Evolutionary conservation across 2,888 invertebrate species (phyloP).

Genomic region (Platycheirus albimanus): DNA sequence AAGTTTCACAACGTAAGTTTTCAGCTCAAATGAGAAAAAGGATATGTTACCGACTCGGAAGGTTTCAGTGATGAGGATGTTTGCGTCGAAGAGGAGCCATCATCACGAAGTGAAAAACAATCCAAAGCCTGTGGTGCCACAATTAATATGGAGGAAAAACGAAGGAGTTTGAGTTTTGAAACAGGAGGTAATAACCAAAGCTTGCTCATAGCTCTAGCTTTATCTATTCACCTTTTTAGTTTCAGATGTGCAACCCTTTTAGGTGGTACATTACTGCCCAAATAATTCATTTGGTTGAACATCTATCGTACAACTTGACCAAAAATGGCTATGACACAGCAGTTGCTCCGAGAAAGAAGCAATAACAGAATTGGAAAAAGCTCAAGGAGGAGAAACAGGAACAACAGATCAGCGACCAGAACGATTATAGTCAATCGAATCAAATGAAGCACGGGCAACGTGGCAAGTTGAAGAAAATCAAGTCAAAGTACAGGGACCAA

Average conservation of each 20-base stretch:
- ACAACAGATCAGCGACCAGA: slow-evolving; percentile 37
- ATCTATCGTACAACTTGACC: no score
- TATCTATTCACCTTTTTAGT: no score
- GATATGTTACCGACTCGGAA: slow-evolving; percentile 71
- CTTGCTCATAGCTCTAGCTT: no score
- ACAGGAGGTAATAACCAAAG: slow-evolving; percentile 77
- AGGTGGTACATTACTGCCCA: no score
- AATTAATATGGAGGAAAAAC: slow-evolving; percentile 81
- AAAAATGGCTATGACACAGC: slow-evolving; percentile 73
- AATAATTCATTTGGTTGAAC: no score
- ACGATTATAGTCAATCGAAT: slow-evolving; percentile 54
- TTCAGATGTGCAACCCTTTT: no score
- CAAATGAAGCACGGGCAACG: slow-evolving; percentile 91
- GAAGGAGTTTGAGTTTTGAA: slow-evolving; percentile 79
- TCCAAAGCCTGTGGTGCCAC: slow-evolving; percentile 75
- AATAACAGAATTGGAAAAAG: slow-evolving; percentile 79
- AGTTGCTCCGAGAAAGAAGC: slow-evolving; percentile 79
- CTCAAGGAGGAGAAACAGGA: slow-evolving; percentile 79
- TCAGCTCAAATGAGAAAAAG: slow-evolving; percentile 69
- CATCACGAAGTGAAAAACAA: slow-evolving; percentile 62
- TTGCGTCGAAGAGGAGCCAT: slow-evolving; percentile 75
- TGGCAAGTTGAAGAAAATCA: slow-evolving; percentile 96
- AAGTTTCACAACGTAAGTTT: no score
- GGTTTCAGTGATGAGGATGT: slow-evolving; percentile 78
- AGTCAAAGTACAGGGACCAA: slow-evolving; percentile 97